Percentiles rank a stretch among this genome's conserved stretches.
Conservation (phyloP, 2,888 invertebrate species). For the Metacarcinus magister region DNA sequence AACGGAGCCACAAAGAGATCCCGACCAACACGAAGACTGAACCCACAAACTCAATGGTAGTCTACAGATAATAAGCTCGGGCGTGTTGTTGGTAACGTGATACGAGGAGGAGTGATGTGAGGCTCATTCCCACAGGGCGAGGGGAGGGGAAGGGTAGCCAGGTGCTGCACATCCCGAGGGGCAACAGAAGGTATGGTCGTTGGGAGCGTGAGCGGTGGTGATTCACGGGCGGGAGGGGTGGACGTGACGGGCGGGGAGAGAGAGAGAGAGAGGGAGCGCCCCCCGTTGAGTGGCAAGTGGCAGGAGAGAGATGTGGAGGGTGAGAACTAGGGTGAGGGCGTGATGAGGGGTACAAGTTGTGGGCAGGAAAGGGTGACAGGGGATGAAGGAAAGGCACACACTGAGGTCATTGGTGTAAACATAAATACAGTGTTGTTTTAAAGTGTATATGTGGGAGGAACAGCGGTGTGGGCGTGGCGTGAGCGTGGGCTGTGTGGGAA, state of each 20-base stretch:
- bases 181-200: background rate
- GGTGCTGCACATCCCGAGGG: constrained; percentile 1
- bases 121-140: background rate
- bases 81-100: constrained; percentile 27
- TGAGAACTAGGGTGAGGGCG: background rate
- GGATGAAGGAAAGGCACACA: background rate
- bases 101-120: background rate
- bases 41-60: background rate
- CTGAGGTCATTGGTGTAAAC: background rate
- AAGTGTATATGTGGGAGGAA: background rate
- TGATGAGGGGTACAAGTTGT: background rate
- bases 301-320: constrained; percentile 4
- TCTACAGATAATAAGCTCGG: background rate
- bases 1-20: constrained; percentile 7
- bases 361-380: background rate
- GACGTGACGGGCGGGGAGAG: background rate
- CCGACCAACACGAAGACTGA: background rate
- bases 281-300: background rate
- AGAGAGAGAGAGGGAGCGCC: background rate
- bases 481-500: constrained; percentile 17
- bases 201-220: background rate
- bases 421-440: background rate
- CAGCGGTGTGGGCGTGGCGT: background rate
- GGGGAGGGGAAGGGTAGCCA: background rate
- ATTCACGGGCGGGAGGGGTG: constrained; percentile 10